A percentile compares a stretch with the other conserved stretches of the same genome.
These are phyloP conservation scores for Enteromius radiatus DNA, from an alignment of 2,797 vertebrate species.

Conservation along the genomic window DNA sequence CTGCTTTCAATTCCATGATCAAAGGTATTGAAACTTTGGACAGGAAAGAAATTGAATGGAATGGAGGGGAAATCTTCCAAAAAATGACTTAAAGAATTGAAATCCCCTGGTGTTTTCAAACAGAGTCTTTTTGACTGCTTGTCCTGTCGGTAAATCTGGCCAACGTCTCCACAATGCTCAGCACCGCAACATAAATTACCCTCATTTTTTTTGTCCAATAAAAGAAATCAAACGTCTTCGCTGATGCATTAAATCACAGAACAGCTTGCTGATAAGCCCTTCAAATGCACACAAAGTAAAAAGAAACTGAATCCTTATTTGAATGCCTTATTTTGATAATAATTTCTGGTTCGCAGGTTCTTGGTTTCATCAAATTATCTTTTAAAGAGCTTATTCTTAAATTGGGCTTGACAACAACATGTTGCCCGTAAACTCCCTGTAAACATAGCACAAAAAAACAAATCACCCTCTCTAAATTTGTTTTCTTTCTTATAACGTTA, in stretches of 20 bases:
- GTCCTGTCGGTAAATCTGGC: slow-evolving; percentile 25
- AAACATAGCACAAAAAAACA: not conserved
- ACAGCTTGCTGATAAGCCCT: not conserved
- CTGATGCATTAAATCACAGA: slow-evolving; percentile 14
- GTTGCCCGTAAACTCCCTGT: not conserved
- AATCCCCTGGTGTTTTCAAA: slow-evolving; percentile 40
- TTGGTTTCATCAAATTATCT: not conserved
- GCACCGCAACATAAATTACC: slow-evolving; percentile 6
- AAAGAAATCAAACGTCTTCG: slow-evolving; percentile 3
- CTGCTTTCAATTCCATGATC: slow-evolving; percentile 54
- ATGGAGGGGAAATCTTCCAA: slow-evolving; percentile 39
- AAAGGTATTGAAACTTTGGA: slow-evolving; percentile 56
- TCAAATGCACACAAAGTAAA: not conserved
- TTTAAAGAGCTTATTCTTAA: not conserved
- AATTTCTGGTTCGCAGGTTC: not conserved
- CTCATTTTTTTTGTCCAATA: slow-evolving; percentile 5
- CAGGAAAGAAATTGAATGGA: slow-evolving; percentile 57
- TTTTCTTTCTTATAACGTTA: not conserved
- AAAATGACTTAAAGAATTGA: slow-evolving; percentile 43
- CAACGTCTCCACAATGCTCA: not conserved
- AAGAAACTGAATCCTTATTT: not conserved
- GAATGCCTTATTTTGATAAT: not conserved
- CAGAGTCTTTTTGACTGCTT: slow-evolving; percentile 33
- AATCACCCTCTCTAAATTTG: not conserved
- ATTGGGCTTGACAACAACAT: not conserved